Conservation (phyloP, 2,113 vertebrate species). For the Beaufortia kweichowensis region DNA sequence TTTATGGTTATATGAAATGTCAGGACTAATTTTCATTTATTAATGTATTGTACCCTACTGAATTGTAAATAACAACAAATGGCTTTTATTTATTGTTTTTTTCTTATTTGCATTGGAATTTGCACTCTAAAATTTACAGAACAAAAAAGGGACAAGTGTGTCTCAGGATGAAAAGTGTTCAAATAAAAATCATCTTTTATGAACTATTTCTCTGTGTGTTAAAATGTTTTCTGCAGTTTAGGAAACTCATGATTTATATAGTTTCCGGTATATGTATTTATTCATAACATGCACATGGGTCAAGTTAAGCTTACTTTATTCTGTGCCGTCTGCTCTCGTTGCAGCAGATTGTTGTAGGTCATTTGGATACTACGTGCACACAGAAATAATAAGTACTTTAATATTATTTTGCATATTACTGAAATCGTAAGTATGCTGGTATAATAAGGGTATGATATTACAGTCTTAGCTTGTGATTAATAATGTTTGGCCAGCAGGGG, state of each 20-base stretch:
- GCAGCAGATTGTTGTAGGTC: too few relatives aligned
- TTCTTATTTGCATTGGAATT: slow-evolving; percentile 66
- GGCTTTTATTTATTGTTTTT: slow-evolving; percentile 69
- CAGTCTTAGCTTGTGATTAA: too few relatives aligned
- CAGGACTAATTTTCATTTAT: slow-evolving; percentile 47
- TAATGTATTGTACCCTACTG: slow-evolving; percentile 52
- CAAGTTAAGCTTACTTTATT: too few relatives aligned
- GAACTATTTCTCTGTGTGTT: slow-evolving; percentile 40
- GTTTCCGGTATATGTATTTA: too few relatives aligned
- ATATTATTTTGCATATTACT: too few relatives aligned
- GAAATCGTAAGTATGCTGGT: background rate
- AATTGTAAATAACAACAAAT: slow-evolving; percentile 69
- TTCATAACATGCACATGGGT: too few relatives aligned
- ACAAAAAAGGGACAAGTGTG: slow-evolving; percentile 70
- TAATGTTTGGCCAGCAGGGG: slow-evolving; percentile 65
- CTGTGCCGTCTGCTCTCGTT: too few relatives aligned
- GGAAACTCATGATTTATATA: too few relatives aligned
- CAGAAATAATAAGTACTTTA: too few relatives aligned
- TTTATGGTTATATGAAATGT: slow-evolving; percentile 39
- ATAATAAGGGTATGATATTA: background rate
- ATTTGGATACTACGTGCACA: too few relatives aligned
- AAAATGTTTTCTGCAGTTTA: slow-evolving; percentile 2
- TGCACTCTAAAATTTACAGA: slow-evolving; percentile 65
- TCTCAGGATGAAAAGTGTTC: slow-evolving; percentile 62
- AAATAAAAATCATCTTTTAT: slow-evolving; percentile 71